These are phyloP conservation scores for Saguinus midas DNA, from an alignment of 2,113 vertebrate species.

Conservation along the genomic window DNA sequence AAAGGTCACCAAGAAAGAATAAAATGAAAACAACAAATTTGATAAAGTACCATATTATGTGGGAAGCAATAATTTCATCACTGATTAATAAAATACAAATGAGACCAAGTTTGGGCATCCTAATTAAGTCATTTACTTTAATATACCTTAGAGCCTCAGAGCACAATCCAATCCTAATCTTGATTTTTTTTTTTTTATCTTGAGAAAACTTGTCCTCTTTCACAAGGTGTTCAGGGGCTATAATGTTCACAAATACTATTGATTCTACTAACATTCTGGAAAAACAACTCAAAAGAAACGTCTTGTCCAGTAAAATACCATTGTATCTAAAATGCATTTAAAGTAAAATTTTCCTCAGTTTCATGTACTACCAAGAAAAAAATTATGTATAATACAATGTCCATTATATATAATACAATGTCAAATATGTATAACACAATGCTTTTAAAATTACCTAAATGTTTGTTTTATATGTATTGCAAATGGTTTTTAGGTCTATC, in stretches of 20 bases:
- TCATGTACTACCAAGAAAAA: neutral
- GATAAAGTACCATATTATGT: neutral
- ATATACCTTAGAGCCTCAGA: neutral
- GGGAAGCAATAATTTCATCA: neutral
- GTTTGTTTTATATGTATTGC: neutral
- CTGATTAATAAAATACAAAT: neutral
- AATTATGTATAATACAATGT: neutral
- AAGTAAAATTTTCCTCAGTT: neutral
- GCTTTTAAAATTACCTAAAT: neutral
- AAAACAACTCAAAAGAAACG: neutral
- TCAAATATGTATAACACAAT: neutral
- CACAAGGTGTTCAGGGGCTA: neutral
- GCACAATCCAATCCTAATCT: neutral
- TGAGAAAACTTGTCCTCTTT: neutral
- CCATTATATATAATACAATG: neutral
- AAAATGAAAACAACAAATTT: constrained; percentile 40
- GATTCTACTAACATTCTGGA: neutral
- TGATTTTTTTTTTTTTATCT: neutral
- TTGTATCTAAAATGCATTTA: neutral
- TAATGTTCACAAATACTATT: neutral
- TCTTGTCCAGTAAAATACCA: neutral
- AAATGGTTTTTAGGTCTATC: neutral
- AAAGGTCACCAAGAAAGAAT: neutral
- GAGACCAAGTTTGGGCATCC: neutral
- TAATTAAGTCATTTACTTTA: neutral